These are phyloP conservation scores for Thunnus albacares DNA, from an alignment of 2,797 vertebrate species.

Conservation along the genomic window DNA sequence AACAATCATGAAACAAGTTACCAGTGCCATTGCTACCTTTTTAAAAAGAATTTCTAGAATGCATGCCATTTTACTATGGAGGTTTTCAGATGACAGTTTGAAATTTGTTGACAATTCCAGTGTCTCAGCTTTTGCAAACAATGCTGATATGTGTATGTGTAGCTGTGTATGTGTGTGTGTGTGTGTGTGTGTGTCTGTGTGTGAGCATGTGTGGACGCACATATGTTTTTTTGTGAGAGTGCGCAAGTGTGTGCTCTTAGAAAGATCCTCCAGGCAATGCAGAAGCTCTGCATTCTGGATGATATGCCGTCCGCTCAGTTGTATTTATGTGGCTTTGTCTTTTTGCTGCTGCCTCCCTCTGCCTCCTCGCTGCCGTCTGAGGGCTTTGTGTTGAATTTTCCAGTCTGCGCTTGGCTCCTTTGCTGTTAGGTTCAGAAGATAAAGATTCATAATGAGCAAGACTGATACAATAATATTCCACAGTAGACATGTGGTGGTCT, in stretches of 20 bases:
- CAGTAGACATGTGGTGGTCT: constrained; percentile 32
- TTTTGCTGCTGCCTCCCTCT: constrained; percentile 76
- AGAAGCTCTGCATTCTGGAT: constrained; percentile 73
- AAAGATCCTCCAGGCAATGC: constrained; percentile 82
- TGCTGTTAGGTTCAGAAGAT: constrained; percentile 74
- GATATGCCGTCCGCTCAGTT: constrained; percentile 79
- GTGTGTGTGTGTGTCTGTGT: constrained; percentile 48
- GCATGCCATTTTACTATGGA: constrained; percentile 88
- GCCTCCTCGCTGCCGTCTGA: constrained; percentile 75
- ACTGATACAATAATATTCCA: constrained; percentile 43
- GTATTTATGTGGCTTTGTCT: constrained; percentile 80
- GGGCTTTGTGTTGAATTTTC: constrained; percentile 75
- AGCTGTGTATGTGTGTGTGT: constrained; percentile 38
- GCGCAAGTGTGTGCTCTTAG: constrained; percentile 84
- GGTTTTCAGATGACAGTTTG: constrained; percentile 78
- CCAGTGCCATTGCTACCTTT: constrained; percentile 85
- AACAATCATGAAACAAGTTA: constrained; percentile 86
- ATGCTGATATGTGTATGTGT: constrained; percentile 67
- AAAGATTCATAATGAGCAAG: constrained; percentile 66
- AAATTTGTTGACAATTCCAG: constrained; percentile 79
- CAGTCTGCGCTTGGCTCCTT: constrained; percentile 77
- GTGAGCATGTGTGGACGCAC: constrained; percentile 52
- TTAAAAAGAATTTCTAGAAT: constrained; percentile 86
- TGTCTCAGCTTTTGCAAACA: constrained; percentile 78
- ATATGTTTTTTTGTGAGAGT: constrained; percentile 67